Evolutionary conservation across 2,113 vertebrate species (phyloP), one percentile per base, ranked within the genome.

Genomic region (Microtus pennsylvanicus): DNA sequence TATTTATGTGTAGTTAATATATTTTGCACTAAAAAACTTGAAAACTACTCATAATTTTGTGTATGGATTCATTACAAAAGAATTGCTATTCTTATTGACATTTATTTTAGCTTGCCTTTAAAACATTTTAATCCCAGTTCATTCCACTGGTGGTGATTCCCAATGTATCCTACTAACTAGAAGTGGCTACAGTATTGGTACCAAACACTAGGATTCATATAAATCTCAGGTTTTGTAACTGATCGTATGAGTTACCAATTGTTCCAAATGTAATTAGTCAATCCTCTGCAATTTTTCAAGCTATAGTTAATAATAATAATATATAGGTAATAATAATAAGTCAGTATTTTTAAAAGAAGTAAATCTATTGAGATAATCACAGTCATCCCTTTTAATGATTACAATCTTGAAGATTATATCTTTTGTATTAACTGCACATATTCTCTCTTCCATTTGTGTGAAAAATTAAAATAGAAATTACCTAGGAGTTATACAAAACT

Each of bases 331-430:
- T 33, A 93, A 30, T 58, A 58, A 58, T 75, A 93, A 88, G 19
- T 45, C 42, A n/a, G 19, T 75, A 96, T 72, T 86, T 94, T 22
- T 65, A 1, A 1, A 85, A 45, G 13, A 82, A 76, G 22, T 91
- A 70, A 91, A 80, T 81, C 72, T 95, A 30, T 21, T 87, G 33
- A 91, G 91, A 95, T 81, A 91, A 38, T 90, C 80, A 88, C 76
- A 50, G 9, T 61, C 24, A 86, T 61, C 33, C 47, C 55, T 24
- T 63, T 9, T 63, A 80, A n/a, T 83, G 13, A 94, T 47, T 55
- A 87, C 8, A 78, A 35, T 3, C 9, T 93, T 93, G 67, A 38
- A 26, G 14, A 85, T 87, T 88, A 65, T 28, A 5, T 80, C 11
- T 86, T 85, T 74, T 93, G 45, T 67, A 50, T 87, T 93, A 76